These are phyloP conservation scores for Apomyelois bistriatella DNA, from an alignment of 2,888 invertebrate species.

Conservation along the genomic window DNA sequence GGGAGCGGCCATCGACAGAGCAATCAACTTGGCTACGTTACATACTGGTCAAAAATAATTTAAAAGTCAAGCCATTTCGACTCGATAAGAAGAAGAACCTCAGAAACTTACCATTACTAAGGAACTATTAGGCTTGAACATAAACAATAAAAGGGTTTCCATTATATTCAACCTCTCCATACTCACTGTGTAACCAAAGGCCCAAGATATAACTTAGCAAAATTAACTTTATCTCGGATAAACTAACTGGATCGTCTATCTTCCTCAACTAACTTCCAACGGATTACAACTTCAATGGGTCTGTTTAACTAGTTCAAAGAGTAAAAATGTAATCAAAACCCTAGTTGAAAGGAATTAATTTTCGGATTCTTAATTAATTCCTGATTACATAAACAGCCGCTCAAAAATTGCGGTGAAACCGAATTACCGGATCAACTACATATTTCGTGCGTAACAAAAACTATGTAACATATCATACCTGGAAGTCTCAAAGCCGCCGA, in stretches of 20 bases:
- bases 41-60: no score
- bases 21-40: no score
- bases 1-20: no score
- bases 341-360: slow-evolving; percentile 4
- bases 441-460: slow-evolving; percentile 5
- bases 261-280: slow-evolving; percentile 5
- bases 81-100: no score
- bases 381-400: slow-evolving; percentile 13
- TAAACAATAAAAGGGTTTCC: background rate
- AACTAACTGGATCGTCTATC: background rate
- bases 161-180: background rate
- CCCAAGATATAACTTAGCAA: background rate
- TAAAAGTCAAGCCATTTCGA: no score
- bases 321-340: slow-evolving; percentile 1
- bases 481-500: slow-evolving; percentile 36
- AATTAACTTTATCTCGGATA: background rate
- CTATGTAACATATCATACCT: slow-evolving; percentile 35
- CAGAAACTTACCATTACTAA: no score
- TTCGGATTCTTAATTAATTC: slow-evolving; percentile 8
- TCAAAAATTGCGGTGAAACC: slow-evolving; percentile 28
- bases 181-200: background rate
- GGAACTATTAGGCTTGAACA: no score
- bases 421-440: slow-evolving; percentile 16
- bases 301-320: background rate
- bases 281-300: slow-evolving; percentile 1